Base-by-base conservation (phyloP, 2,888 invertebrate genomes). In the Neoscelio sp. region DNA sequence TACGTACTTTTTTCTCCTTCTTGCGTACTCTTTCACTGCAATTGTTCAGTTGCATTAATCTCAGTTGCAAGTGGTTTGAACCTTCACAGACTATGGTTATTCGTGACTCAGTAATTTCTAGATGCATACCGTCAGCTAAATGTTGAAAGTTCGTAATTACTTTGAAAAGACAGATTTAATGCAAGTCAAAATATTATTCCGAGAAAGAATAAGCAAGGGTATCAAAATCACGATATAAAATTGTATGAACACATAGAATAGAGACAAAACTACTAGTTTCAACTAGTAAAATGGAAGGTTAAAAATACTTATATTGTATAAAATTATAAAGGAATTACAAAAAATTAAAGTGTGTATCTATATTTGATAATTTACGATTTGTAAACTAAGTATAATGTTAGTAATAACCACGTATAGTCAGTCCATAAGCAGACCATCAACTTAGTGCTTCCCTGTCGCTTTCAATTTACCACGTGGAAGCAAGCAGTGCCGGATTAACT, bases 371-470 rank as follows among this genome's bases (percentile, higher is more conserved):
- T 6, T 23, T 23, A n/a, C n/a, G n/a, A n/a, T 23, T 23, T 23
- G 23, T n/a, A 23, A 23, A 23, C 6, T 23, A 4, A 4, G 3
- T 23, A 23, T n/a, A 23, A 23, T 23, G 23, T 23, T 23, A 23
- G 6, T 23, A 23, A 4, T 23, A 23, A 23, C 6, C 6, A 23
- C 6, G 3, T 23, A 23, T 23, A 23, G 23, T 23, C n/a, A n/a
- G 6, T 23, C 6, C 3, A 23, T 23, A 23, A 23, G 23, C 6
- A 35, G 42, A 20, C 20, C 58, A 67, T 52, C 77, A 60, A 56
- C 64, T 83, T 68, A 79, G 78, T 81, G 80, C 78, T 83, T 83
- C 79, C 74, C 76, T 82, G 82, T 82, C 82, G 54, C 62, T 77
- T 80, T 70, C 80, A 82, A 84, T 85, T 84, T 81, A 78, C 67